A percentile compares a stretch with the other conserved stretches of the same genome.
These are phyloP conservation scores for Meiosimyza decipiens DNA, from an alignment of 2,888 invertebrate genomes.

Conservation along the genomic window DNA sequence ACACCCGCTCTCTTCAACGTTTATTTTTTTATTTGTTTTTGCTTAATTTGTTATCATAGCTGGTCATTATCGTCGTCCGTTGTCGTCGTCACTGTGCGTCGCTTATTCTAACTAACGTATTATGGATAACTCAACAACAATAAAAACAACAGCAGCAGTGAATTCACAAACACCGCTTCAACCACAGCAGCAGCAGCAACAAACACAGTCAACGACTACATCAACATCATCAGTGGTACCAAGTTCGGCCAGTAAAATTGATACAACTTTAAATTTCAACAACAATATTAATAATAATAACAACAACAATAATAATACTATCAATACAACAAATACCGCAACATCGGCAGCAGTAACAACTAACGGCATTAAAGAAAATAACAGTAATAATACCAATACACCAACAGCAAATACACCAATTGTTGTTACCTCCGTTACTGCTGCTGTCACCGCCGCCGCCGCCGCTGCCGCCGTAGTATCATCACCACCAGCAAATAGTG, in stretches of 20 bases:
- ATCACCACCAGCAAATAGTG: conserved; percentile 43
- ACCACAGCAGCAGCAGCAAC: conserved; percentile 43
- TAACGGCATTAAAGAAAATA: conserved; percentile 66
- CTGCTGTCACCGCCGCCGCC: conserved; percentile 37
- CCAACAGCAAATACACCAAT: conserved; percentile 50
- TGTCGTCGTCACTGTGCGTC: conserved; percentile 31
- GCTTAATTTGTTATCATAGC: conserved; percentile 24
- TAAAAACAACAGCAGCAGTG: conserved; percentile 51
- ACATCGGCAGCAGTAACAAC: conserved; percentile 53
- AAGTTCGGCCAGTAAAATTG: conserved; percentile 32
- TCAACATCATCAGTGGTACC: conserved; percentile 46
- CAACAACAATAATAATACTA: conserved; percentile 48
- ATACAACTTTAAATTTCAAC: conserved; percentile 32
- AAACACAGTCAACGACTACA: conserved; percentile 48
- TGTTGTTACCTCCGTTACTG: conserved; percentile 52
- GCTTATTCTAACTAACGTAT: conserved; percentile 50
- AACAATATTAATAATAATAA: conserved; percentile 47
- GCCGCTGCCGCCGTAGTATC: conserved; percentile 37
- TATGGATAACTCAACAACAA: conserved; percentile 62
- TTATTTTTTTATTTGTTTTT: conserved; percentile 2
- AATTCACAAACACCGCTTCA: conserved; percentile 34
- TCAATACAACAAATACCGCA: conserved; percentile 43
- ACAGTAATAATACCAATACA: conserved; percentile 55
- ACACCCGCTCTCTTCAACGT: not conserved
- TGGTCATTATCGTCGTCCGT: conserved; percentile 26